Conservation (phyloP, 2,113 vertebrate species). For the Micronycteris hirsuta region DNA sequence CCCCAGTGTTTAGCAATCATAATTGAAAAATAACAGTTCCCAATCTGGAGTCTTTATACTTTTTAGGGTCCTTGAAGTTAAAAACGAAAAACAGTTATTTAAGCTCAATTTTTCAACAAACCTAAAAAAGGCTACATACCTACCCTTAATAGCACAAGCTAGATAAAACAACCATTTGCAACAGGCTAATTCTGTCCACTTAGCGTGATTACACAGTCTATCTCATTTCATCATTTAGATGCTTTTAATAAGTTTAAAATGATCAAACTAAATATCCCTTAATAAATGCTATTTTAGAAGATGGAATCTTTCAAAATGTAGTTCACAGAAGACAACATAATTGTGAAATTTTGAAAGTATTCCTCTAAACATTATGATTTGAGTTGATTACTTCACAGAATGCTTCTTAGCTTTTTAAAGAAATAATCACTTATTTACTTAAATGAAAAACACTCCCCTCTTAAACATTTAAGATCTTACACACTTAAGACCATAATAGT, state of each 20-base stretch:
- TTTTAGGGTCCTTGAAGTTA: slow-evolving; percentile 6
- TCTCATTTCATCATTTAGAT: background rate
- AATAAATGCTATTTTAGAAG: background rate
- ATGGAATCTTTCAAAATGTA: background rate
- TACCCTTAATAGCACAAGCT: background rate
- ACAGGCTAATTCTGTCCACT: background rate
- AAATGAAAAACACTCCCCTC: background rate
- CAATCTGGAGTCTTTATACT: background rate
- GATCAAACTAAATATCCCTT: background rate
- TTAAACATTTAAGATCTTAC: background rate
- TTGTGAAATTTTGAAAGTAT: background rate
- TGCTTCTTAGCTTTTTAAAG: background rate
- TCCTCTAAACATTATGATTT: background rate
- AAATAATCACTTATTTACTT: background rate
- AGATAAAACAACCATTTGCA: background rate
- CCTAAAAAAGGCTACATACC: background rate
- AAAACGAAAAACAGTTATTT: slow-evolving; percentile 2
- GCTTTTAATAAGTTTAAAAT: background rate
- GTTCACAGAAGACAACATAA: background rate
- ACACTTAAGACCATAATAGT: background rate
- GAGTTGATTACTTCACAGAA: background rate
- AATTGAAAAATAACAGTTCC: slow-evolving; percentile 50
- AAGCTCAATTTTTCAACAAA: background rate
- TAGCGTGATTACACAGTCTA: background rate
- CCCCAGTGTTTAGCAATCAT: background rate